Conservation (phyloP, 2,113 vertebrate species). For the Cricetomys ansorgei region DNA sequence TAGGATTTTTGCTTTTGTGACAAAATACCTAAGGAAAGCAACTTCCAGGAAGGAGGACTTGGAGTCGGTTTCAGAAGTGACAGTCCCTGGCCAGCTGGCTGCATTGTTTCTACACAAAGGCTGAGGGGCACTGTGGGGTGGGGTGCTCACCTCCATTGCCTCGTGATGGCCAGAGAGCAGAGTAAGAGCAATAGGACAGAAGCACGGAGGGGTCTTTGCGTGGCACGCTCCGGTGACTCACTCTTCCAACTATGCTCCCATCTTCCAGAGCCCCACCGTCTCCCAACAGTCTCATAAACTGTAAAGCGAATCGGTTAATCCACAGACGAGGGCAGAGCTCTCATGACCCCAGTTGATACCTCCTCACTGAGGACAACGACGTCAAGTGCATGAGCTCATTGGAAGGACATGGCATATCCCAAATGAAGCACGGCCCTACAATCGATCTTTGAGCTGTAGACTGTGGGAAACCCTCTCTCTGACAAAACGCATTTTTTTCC, state of each 20-base stretch:
- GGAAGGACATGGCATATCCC: no score
- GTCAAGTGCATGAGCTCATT: neutral
- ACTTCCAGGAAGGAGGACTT: neutral
- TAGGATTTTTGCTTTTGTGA: neutral
- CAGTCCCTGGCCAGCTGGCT: neutral
- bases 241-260: neutral
- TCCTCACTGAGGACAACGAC: neutral
- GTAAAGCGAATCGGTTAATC: neutral
- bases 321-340: neutral
- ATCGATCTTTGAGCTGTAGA: neutral
- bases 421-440: no score
- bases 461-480: fast-evolving
- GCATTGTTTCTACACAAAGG: no score
- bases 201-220: neutral
- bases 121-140: neutral
- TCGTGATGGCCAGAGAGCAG: neutral
- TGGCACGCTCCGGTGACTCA: neutral
- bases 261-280: neutral
- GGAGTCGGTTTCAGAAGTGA: neutral
- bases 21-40: neutral
- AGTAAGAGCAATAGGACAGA: no score
- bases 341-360: neutral
- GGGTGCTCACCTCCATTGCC: neutral
- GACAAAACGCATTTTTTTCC: neutral
- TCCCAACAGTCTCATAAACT: neutral